Conservation (phyloP, 1,140 invertebrate species). For the Delia radicum region DNA sequence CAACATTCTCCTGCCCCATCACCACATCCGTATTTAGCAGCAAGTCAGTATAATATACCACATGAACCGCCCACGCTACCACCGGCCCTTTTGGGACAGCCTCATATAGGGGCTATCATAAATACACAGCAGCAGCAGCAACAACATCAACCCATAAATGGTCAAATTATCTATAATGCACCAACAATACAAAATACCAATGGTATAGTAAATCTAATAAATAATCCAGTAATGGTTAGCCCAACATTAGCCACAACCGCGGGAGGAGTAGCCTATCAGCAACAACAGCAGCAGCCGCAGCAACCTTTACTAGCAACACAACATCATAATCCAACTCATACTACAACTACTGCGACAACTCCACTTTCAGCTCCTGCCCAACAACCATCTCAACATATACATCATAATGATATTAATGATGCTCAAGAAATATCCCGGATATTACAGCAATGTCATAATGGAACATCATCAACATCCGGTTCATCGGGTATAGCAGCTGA, state of each 20-base stretch:
- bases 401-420: slow-evolving; percentile 53
- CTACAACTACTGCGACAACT: slow-evolving; percentile 27
- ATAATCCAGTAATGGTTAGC: background rate
- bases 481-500: background rate
- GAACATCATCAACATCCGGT: background rate
- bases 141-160: background rate
- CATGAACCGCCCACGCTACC: background rate
- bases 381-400: slow-evolving; percentile 27
- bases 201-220: background rate
- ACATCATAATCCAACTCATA: background rate
- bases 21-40: slow-evolving; percentile 23
- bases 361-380: slow-evolving; percentile 24
- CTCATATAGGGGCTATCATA: background rate
- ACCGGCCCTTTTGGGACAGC: background rate
- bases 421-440: slow-evolving; percentile 54
- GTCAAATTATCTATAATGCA: background rate
- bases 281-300: slow-evolving; percentile 8
- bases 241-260: background rate
- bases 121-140: background rate
- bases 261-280: background rate
- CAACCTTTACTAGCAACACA: background rate
- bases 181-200: background rate
- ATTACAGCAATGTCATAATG: slow-evolving; percentile 49
- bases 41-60: background rate
- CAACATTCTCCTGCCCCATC: background rate